Evolutionary conservation across 2,797 vertebrate species (phyloP).

Genomic region (Benthosema pterotum): DNA sequence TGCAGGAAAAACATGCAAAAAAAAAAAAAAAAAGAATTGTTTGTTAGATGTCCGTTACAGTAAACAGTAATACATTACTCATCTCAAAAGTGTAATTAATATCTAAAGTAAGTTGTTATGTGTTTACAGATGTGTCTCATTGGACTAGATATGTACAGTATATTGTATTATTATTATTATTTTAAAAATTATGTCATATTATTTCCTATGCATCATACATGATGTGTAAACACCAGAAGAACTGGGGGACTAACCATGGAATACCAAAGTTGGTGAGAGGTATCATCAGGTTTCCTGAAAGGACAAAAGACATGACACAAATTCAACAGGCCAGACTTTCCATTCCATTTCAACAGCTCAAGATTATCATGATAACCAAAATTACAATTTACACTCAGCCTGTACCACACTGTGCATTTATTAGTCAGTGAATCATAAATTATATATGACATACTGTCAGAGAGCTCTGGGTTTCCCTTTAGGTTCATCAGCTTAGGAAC

Average conservation of each 20-base stretch:
- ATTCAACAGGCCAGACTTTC: background rate
- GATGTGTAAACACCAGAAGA: background rate
- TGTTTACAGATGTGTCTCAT: too few relatives aligned
- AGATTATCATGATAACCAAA: too few relatives aligned
- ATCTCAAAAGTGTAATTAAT: too few relatives aligned
- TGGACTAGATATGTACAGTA: background rate
- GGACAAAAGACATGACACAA: background rate
- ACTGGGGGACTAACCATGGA: slow-evolving; percentile 84
- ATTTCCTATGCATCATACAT: background rate
- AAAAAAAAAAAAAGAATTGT: too few relatives aligned
- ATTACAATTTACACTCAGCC: too few relatives aligned
- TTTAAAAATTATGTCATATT: too few relatives aligned
- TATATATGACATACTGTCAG: slow-evolving; percentile 78
- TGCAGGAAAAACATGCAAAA: slow-evolving; percentile 50
- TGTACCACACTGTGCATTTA: background rate
- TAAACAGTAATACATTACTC: too few relatives aligned
- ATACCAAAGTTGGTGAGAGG: slow-evolving; percentile 95
- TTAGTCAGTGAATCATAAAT: slow-evolving; percentile 2
- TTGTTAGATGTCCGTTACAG: too few relatives aligned
- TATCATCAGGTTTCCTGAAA: slow-evolving; percentile 91
- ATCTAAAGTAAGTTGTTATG: too few relatives aligned
- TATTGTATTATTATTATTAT: too few relatives aligned
- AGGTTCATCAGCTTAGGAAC: slow-evolving; percentile 97
- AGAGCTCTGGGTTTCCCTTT: slow-evolving; percentile 92
- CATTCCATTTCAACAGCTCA: too few relatives aligned